phyloP scores from a whole-genome alignment of 2,888 invertebrate species.

The Amitus sp. region DNA sequence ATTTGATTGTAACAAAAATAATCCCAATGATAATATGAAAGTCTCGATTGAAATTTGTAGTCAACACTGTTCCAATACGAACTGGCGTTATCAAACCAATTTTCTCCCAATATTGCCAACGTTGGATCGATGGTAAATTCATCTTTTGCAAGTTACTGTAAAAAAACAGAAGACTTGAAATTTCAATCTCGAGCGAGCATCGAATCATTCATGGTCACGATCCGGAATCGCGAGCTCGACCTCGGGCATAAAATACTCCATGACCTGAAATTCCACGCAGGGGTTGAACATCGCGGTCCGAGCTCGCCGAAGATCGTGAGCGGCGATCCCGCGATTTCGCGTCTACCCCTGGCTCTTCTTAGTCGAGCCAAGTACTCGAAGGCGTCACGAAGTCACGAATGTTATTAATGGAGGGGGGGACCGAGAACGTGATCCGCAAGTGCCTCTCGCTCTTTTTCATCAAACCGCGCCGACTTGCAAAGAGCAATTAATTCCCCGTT shows the following conservation, averaged over 20 bases:
- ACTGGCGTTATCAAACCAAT: no score
- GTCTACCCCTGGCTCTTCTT: conserved; percentile 18
- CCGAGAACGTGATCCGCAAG: conserved; percentile 30
- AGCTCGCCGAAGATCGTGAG: conserved; percentile 32
- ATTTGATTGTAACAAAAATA: no score
- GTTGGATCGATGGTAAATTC: no score
- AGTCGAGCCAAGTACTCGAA: conserved; percentile 14
- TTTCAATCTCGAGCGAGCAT: conserved; percentile 25
- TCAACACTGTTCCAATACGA: no score
- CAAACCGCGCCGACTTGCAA: not conserved
- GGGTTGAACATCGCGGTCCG: conserved; percentile 27
- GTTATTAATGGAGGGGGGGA: conserved; percentile 35
- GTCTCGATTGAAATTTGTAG: no score
- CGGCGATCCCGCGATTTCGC: conserved; percentile 30
- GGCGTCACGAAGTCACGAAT: conserved; percentile 32
- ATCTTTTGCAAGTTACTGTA: no score
- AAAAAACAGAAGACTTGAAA: not conserved
- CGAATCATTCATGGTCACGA: conserved; percentile 38
- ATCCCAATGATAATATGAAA: no score
- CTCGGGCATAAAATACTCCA: conserved; percentile 38
- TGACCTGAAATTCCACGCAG: conserved; percentile 40
- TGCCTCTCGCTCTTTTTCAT: conserved; percentile 10
- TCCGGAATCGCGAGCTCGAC: conserved; percentile 36
- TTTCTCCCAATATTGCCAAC: no score
- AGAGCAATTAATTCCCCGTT: conserved; percentile 17